Percentiles rank a stretch among this genome's conserved stretches.
Conservation (phyloP, 2,113 vertebrate species). For the Actenoides lindsayi region DNA sequence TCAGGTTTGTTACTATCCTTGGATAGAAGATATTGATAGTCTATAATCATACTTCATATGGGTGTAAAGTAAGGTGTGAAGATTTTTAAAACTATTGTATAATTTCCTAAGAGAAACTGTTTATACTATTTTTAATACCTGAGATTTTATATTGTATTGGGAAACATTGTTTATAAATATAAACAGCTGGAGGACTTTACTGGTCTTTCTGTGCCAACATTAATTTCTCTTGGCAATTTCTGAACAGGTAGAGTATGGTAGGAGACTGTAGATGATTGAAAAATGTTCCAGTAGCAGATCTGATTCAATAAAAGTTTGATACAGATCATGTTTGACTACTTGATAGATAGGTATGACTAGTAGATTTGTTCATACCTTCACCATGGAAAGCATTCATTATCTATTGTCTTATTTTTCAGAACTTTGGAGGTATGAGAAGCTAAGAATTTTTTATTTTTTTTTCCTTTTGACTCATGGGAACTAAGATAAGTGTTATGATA, state of each 20-base stretch:
- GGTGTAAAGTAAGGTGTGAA: not conserved
- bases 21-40: not conserved
- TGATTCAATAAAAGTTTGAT: conserved; percentile 10
- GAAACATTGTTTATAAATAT: not conserved
- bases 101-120: not conserved
- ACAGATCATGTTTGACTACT: not conserved
- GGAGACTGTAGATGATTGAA: not conserved
- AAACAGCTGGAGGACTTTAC: not conserved
- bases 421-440: not conserved
- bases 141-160: not conserved
- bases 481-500: not conserved
- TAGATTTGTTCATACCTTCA: not conserved
- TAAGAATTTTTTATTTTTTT: not conserved
- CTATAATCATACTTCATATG: not conserved
- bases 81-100: not conserved
- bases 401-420: not conserved
- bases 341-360: not conserved
- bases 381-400: not conserved
- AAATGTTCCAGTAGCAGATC: not conserved
- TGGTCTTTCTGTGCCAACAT: not conserved
- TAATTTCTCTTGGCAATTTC: not conserved
- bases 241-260: not conserved
- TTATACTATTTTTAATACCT: not conserved
- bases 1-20: not conserved
- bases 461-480: not conserved